Conservation (phyloP, 2,113 vertebrate species). For the Myocastor coypus region DNA sequence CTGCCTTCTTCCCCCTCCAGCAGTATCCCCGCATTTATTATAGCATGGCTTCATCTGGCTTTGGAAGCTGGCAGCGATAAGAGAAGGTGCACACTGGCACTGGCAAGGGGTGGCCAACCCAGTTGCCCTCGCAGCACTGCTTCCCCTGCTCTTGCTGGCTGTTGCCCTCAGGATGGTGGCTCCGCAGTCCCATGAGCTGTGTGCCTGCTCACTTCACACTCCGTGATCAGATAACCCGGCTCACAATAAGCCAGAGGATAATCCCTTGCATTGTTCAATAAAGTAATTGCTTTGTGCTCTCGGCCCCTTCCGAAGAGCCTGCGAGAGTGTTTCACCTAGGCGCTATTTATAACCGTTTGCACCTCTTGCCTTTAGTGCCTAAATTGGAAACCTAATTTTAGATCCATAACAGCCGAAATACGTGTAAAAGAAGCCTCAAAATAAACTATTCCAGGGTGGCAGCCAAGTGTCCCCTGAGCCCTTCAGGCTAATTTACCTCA, state of each 20-base stretch:
- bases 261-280: conserved; percentile 82
- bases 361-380: conserved; percentile 71
- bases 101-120: neutral
- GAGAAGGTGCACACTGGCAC: neutral
- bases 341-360: conserved; percentile 82
- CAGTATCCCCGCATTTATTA: neutral
- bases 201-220: neutral
- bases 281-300: conserved; percentile 78
- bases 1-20: neutral
- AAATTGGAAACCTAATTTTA: conserved; percentile 80
- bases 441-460: conserved; percentile 43
- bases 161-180: conserved; percentile 56
- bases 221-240: conserved; percentile 81
- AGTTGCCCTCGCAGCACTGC: neutral
- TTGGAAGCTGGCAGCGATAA: neutral
- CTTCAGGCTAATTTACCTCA: conserved; percentile 75
- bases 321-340: conserved; percentile 72
- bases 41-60: conserved; percentile 37
- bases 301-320: conserved; percentile 67
- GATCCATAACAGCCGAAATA: conserved; percentile 64
- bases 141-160: conserved; percentile 59
- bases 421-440: conserved; percentile 55
- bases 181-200: too few relatives aligned
- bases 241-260: conserved; percentile 80
- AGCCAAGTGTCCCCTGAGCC: conserved; percentile 12